Evolutionary conservation across 2,113 vertebrate genomes (phyloP), one percentile per base, ranked within the genome.

Genomic region (Calyptomena viridis): DNA sequence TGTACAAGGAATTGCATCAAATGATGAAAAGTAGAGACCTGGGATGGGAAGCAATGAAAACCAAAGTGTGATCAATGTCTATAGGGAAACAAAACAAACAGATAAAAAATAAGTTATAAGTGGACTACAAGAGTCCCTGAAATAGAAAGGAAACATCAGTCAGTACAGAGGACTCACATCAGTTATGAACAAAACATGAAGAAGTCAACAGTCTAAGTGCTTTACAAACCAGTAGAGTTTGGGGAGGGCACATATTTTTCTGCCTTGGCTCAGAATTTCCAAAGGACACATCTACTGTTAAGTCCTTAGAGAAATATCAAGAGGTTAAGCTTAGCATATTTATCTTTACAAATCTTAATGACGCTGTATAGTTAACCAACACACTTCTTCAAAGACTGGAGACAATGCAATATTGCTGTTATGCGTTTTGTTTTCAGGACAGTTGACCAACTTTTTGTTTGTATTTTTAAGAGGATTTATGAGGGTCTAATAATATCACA

Each of bases 121-220:
- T 20, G 30, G 27, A 31, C 53, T 80, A 33, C 30, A 49, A 52
- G 27, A 46, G 19, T 11, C 10, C 5, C 39, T 62, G 24, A 42
- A 87, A 64, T 2, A 71, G 59, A 59, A 87, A 59, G 9, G 8
- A 37, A n/a, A 56, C 8, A 8, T 19, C 0, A 0, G 33, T 39
- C 11, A 33, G 10, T 58, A 46, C 37, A 53, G 24, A 74, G 47
- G 59, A 31, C 11, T 58, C 8, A 19, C 3, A 18, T 0, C 0
- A 3, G 2, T 30, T 53, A n/a, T 14, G 50, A 6, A 50, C 33
- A 89, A 55, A 81, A 55, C 6, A 60, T 19, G 13, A 71, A 68
- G 31, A 68, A 59, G 8, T 33, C 35, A 47, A 5, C 39, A 27
- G 11, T 35, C 27, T 35, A 56, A 83, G 14, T 52, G 14, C 8